Evolutionary conservation across 2,113 vertebrate species (phyloP), one percentile per base, ranked within the genome.

Genomic region (Anolis carolinensis): DNA sequence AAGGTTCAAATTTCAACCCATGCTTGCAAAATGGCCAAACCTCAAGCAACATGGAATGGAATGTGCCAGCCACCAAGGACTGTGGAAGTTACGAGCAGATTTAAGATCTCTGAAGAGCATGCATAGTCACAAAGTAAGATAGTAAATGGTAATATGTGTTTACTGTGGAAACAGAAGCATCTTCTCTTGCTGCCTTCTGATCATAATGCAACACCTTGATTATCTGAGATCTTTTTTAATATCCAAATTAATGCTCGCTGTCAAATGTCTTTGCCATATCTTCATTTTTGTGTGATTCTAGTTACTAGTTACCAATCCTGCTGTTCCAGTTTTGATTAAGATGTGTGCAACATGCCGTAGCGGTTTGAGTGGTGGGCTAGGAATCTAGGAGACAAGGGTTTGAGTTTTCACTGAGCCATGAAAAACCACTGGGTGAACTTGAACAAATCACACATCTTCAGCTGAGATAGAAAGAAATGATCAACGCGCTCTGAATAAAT

Each of bases 311-410:
- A 27, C 23, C 3, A 32, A 78, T 92, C 88, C 82, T 91, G 79
- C 74, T 87, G 82, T 85, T 74, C 36, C 23, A 44, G 21, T 30
- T 50, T 94, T 92, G 92, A 93, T 92, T 92, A 59, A 59, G 55
- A 59, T 16, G 14, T 18, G 18, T 18, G 13, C 18, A 59, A 11
- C 55, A 59, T 16, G 14, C 18, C 18, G 13, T 59, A 2, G 55
- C 16, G 55, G 18, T 59, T 59, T 59, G 55, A 59, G 14, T 59
- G 55, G 3, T 59, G 14, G 55, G 55, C 55, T 59, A 59, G 14
- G 55, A 16, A 18, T 59, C 18, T 18, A 13, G 11, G 55, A 59
- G 55, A 55, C 18, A 13, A 59, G 55, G 55, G 14, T 59, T 59
- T 18, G 18, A 59, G 18, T 59, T 14, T 14, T 18, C 55, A 59